Conservation (phyloP, 2,113 vertebrate species). For the Podarcis cretensis region DNA sequence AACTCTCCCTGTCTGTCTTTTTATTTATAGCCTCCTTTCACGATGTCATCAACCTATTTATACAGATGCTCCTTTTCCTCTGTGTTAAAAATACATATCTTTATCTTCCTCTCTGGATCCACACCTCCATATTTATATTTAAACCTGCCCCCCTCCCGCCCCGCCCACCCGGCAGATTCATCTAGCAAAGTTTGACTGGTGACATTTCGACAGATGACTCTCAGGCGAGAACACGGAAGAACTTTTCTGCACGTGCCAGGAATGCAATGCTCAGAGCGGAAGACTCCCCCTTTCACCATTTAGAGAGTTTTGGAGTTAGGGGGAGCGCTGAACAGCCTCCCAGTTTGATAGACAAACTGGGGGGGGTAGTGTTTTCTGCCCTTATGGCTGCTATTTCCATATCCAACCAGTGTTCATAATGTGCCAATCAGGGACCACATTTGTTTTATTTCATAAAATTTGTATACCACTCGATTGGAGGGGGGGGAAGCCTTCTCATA, state of each 20-base stretch:
- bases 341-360: not conserved
- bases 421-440: not conserved
- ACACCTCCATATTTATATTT: slow-evolving; percentile 60
- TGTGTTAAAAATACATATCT: slow-evolving; percentile 59
- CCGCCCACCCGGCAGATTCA: slow-evolving; percentile 59
- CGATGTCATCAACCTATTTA: slow-evolving; percentile 68
- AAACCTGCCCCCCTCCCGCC: slow-evolving; percentile 57
- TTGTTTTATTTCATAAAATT: no score
- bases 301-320: not conserved
- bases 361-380: no score
- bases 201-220: slow-evolving; percentile 64
- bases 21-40: slow-evolving; percentile 62
- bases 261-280: not conserved
- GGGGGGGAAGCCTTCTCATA: no score
- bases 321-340: no score
- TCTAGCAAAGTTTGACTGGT: slow-evolving; percentile 57
- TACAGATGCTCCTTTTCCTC: slow-evolving; percentile 44
- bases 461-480: no score
- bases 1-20: not conserved
- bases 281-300: not conserved
- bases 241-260: slow-evolving; percentile 5
- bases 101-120: slow-evolving; percentile 10
- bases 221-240: slow-evolving; percentile 24
- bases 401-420: no score
- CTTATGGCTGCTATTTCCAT: not conserved